phyloP scores from a whole-genome alignment of 2,113 vertebrate species.

The Cyanistes caeruleus region DNA sequence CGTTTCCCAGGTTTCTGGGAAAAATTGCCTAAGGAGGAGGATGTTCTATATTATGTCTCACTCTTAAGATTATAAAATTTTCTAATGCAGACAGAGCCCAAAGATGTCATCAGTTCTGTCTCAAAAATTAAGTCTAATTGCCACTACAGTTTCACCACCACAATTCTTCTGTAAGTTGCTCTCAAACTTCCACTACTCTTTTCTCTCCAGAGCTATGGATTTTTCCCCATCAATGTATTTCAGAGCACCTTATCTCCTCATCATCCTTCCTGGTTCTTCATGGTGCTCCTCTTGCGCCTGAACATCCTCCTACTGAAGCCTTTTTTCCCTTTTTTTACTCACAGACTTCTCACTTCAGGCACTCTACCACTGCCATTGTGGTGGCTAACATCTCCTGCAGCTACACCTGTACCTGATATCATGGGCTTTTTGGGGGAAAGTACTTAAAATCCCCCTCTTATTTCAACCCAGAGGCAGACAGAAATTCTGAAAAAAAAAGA shows the following conservation, averaged over 20 bases:
- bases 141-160: background rate
- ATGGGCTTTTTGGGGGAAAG: accelerated
- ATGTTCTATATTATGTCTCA: background rate
- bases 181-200: background rate
- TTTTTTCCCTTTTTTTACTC: background rate
- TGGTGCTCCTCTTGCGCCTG: background rate
- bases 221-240: background rate
- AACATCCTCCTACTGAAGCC: background rate
- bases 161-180: background rate
- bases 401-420: background rate
- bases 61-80: background rate
- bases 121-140: background rate
- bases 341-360: background rate
- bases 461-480: background rate
- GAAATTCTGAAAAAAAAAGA: background rate
- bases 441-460: background rate
- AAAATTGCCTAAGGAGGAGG: background rate
- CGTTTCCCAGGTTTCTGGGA: background rate
- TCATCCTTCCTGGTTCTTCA: background rate
- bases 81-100: background rate
- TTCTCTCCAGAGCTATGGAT: background rate
- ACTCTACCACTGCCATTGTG: background rate
- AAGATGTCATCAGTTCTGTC: background rate
- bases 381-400: background rate
- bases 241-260: background rate